A percentile compares a stretch with the other conserved stretches of the same genome.
Conservation (phyloP, 1,140 invertebrate genomes). For the Latrodectus geometricus region DNA sequence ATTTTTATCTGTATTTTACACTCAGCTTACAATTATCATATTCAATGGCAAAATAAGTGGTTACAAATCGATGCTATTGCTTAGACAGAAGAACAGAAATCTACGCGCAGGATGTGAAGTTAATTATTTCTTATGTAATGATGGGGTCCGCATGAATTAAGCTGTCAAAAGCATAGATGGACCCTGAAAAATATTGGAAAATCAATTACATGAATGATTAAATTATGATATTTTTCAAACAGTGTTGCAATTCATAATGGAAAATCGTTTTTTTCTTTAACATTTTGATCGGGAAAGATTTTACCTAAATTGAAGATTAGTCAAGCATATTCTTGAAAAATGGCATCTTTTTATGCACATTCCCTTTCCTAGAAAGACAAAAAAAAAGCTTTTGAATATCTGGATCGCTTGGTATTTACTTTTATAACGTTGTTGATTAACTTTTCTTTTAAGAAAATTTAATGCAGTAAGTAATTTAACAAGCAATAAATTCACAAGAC, state of each 20-base stretch:
- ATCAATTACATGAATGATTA: conserved; percentile 44
- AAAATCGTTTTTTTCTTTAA: not conserved
- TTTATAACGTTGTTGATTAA: no score
- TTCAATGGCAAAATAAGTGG: conserved; percentile 28
- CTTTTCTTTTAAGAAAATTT: no score
- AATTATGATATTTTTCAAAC: not conserved
- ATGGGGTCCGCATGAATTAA: conserved; percentile 26
- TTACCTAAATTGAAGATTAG: not conserved
- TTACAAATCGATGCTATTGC: conserved; percentile 3
- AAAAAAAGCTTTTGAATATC: no score
- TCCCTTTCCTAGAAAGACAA: not conserved
- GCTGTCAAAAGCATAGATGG: conserved; percentile 28
- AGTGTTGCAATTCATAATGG: not conserved
- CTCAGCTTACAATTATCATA: conserved; percentile 1
- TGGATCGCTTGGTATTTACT: no score
- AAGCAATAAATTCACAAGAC: no score
- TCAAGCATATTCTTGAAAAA: not conserved
- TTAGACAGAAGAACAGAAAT: conserved; percentile 3
- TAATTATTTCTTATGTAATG: conserved; percentile 37
- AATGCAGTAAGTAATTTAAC: no score
- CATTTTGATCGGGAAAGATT: not conserved
- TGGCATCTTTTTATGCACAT: not conserved
- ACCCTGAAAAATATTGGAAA: conserved; percentile 33
- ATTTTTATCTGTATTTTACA: conserved; percentile 19
- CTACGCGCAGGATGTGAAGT: not conserved